Evolutionary conservation across 2,113 vertebrate genomes (phyloP).

Genomic region (Petromus typicus): DNA sequence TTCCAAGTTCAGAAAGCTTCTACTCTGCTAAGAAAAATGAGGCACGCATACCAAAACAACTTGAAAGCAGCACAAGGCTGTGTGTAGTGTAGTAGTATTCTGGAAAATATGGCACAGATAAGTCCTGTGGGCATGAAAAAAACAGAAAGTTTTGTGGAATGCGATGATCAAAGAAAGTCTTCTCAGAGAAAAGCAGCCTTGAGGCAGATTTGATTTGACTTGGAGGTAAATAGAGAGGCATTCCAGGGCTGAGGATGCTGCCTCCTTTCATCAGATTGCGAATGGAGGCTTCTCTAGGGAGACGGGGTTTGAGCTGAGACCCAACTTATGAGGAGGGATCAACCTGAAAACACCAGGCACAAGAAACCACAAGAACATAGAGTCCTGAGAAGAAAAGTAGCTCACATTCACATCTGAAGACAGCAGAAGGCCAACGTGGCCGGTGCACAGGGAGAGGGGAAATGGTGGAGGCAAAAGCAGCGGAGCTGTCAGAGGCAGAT

Average conservation of each 20-base stretch:
- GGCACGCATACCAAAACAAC: neutral
- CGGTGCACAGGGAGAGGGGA: neutral
- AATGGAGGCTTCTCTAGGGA: neutral
- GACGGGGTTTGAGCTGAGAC: neutral
- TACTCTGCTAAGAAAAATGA: conserved; percentile 16
- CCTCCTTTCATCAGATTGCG: neutral
- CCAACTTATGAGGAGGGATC: neutral
- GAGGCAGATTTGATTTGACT: conserved; percentile 33
- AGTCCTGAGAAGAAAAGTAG: neutral
- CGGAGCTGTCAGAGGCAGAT: neutral
- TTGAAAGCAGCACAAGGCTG: neutral
- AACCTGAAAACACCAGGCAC: neutral
- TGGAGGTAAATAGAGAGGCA: neutral
- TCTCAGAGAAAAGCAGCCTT: neutral
- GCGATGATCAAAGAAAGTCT: neutral
- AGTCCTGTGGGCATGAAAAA: neutral
- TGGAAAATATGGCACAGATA: neutral
- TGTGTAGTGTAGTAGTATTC: neutral
- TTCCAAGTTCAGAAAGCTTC: conserved; percentile 4
- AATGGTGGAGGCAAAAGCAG: neutral
- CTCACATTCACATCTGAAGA: neutral
- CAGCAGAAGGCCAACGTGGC: neutral
- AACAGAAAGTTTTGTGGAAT: conserved; percentile 7
- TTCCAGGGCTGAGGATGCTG: neutral
- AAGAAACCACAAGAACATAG: neutral